Conservation (phyloP, 2,113 vertebrate species). For the Chunga burmeisteri region DNA sequence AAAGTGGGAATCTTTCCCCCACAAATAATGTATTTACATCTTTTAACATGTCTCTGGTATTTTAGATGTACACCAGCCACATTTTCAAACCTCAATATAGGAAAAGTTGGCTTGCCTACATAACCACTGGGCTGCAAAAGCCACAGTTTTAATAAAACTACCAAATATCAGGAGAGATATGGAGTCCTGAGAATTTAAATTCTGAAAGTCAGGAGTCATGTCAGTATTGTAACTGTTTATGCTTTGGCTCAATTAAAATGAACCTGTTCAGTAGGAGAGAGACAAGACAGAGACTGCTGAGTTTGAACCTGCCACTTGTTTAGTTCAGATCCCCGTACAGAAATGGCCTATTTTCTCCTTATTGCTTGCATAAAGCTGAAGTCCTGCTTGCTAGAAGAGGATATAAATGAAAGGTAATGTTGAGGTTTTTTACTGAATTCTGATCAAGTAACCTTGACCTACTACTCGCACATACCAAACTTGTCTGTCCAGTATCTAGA, state of each 20-base stretch:
- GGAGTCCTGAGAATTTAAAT: neutral
- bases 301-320: no score
- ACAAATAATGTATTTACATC: constrained; percentile 29
- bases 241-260: neutral
- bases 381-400: neutral
- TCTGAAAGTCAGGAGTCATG: neutral
- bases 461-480: neutral
- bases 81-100: neutral
- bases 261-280: neutral
- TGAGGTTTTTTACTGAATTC: neutral
- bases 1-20: neutral
- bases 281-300: neutral
- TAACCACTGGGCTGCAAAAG: neutral
- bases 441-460: neutral
- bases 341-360: neutral
- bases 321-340: neutral
- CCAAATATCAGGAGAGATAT: neutral
- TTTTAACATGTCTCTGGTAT: neutral
- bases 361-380: neutral
- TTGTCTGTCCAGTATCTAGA: neutral
- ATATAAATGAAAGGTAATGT: neutral
- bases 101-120: neutral
- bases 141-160: neutral
- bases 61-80: neutral
- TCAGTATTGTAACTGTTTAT: neutral